Evolutionary conservation across 1,140 invertebrate genomes (phyloP), one percentile per base, ranked within the genome.

Genomic region (Lethocerus indicus): DNA sequence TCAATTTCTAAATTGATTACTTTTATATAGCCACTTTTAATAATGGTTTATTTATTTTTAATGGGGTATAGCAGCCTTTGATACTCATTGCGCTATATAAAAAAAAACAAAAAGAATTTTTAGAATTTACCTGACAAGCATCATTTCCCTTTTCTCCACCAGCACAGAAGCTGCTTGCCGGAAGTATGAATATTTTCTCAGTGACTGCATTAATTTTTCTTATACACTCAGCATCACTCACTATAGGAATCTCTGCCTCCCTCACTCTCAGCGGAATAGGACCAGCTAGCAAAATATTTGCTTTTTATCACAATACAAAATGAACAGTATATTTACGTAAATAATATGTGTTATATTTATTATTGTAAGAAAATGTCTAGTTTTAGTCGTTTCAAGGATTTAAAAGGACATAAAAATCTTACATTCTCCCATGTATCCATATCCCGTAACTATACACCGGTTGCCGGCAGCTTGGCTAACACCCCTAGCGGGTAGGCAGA

Each of bases 381-480:
- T 42, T 42, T 42, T 42, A 9, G 7, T n/a, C n/a, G 29, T 32
- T 9, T 32, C n/a, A 9, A 32, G 9, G 9, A 9, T 9, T 32
- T 32, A 9, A 32, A 9, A 32, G 29, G 9, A 9, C 9, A 32
- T 28, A 2, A 27, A 20, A 43, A 27, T 64, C 64, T 68, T 65
- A 89, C 87, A 78, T 77, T 92, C 88, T 45, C 86, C 86, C 85
- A 91, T 89, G 60, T 91, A 92, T 23, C 88, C 88, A 57, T 93
- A 93, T 6, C 89, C 88, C 6, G 88, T 92, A 52, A 94, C 89
- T 0, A 85, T 92, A 62, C 87, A 93, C 47, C 85, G 67, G 63
- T 87, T 89, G 13, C 86, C 87, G 23, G 87, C 83, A 3, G 79
- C 78, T 60, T 89, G 85, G 57, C 74, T 85, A 9, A 87, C 83